Evolutionary conservation across 2,113 vertebrate genomes (phyloP).

Genomic region (Myxocyprinus asiaticus): DNA sequence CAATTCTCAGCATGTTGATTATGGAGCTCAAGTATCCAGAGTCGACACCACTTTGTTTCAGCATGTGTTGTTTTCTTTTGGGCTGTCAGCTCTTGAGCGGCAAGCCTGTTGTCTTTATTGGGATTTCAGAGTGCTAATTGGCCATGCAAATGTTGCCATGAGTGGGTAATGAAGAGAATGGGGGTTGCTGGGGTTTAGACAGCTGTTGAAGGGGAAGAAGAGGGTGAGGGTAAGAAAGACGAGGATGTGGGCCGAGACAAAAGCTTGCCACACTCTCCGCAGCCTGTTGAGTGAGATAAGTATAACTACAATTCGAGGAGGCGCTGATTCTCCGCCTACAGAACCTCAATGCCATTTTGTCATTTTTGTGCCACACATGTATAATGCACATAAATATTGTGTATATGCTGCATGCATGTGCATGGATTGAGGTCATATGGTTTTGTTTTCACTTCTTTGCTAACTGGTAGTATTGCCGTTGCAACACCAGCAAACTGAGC

Average conservation of each 20-base stretch:
- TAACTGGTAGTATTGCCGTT: too few relatives aligned
- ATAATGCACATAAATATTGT: not conserved
- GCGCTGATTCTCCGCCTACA: conserved; percentile 36
- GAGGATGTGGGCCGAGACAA: conserved; percentile 63
- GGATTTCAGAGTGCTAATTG: conserved; percentile 29
- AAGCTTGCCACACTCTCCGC: conserved; percentile 62
- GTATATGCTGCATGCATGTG: not conserved
- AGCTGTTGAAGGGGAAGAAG: conserved; percentile 37
- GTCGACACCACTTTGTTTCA: not conserved
- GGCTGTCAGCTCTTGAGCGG: not conserved
- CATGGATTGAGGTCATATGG: too few relatives aligned
- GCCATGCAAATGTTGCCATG: not conserved
- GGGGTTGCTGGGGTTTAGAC: conserved; percentile 23
- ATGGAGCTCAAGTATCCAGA: not conserved
- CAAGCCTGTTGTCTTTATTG: conserved; percentile 1
- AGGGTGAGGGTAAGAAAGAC: not conserved
- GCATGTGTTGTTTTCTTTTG: not conserved
- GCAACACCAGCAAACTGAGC: too few relatives aligned
- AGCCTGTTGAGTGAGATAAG: conserved; percentile 68
- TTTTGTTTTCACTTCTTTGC: too few relatives aligned
- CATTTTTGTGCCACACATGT: too few relatives aligned
- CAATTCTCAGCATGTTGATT: not conserved
- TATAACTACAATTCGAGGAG: conserved; percentile 48
- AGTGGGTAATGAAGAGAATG: conserved; percentile 29
- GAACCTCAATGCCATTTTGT: not conserved